Percentiles rank a stretch among this genome's conserved stretches.
phyloP scores from a whole-genome alignment of 2,113 vertebrate genomes.

The Beaufortia kweichowensis region DNA sequence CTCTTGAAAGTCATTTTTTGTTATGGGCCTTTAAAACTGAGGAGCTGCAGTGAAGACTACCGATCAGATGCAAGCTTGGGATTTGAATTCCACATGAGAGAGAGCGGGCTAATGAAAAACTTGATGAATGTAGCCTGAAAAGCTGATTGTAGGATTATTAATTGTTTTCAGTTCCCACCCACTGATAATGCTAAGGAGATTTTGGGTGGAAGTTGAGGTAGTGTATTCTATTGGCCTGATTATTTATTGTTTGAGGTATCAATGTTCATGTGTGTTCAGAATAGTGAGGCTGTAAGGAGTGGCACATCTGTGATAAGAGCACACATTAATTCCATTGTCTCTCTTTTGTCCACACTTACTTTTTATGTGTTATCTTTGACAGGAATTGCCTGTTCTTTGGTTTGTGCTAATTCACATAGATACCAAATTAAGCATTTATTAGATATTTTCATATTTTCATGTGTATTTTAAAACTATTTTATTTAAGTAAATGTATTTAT shows the following conservation, averaged over 20 bases:
- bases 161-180: slow-evolving; percentile 39
- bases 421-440: slow-evolving; percentile 6
- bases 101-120: slow-evolving; percentile 17
- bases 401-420: background rate
- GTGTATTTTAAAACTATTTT: background rate
- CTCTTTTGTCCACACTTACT: background rate
- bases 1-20: no score
- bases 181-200: slow-evolving; percentile 28
- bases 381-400: background rate
- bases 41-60: slow-evolving; percentile 7
- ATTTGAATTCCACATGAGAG: slow-evolving; percentile 6
- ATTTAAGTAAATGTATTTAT: no score
- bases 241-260: slow-evolving; percentile 39
- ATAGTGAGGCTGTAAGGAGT: slow-evolving; percentile 25
- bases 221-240: slow-evolving; percentile 32
- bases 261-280: slow-evolving; percentile 28
- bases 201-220: slow-evolving; percentile 29
- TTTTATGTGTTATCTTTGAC: slow-evolving; percentile 22
- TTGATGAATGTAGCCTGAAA: slow-evolving; percentile 26
- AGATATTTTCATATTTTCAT: background rate
- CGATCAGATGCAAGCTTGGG: slow-evolving; percentile 15
- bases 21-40: slow-evolving; percentile 8
- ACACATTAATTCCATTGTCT: slow-evolving; percentile 36
- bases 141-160: slow-evolving; percentile 34
- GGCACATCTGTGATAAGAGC: slow-evolving; percentile 32